Conservation (phyloP, 2,113 vertebrate genomes). For the Eretmochelys imbricata region DNA sequence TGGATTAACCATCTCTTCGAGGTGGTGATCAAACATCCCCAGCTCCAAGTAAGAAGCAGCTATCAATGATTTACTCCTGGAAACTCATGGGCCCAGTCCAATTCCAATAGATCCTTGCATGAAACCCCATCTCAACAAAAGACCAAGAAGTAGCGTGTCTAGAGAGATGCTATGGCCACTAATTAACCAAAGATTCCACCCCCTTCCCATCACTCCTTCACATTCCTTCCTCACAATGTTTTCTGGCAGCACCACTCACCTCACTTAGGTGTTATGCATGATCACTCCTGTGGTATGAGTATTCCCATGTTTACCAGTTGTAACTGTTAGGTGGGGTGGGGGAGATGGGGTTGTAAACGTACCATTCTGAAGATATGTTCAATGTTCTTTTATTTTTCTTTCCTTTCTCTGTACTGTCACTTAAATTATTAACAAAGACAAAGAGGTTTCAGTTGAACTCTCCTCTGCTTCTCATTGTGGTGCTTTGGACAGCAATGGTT, state of each 20-base stretch:
- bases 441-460: not conserved
- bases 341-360: not conserved
- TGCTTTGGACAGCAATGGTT: not conserved
- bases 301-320: not conserved
- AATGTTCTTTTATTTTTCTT: not conserved
- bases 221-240: too few relatives aligned
- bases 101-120: not conserved
- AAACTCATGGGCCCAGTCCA: not conserved
- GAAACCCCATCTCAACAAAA: not conserved
- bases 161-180: not conserved
- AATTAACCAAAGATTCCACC: too few relatives aligned
- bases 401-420: not conserved
- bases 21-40: rapidly evolving
- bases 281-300: not conserved
- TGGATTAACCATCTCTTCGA: not conserved
- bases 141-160: rapidly evolving
- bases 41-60: not conserved
- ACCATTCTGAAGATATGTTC: not conserved
- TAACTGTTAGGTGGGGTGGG: not conserved
- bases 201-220: not conserved
- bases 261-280: too few relatives aligned
- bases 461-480: not conserved
- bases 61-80: not conserved
- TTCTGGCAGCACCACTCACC: too few relatives aligned
- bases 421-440: not conserved